A percentile compares a stretch with the other conserved stretches of the same genome.
Conservation (phyloP, 1,140 invertebrate genomes). For the Panagrolaimus sp. region DNA sequence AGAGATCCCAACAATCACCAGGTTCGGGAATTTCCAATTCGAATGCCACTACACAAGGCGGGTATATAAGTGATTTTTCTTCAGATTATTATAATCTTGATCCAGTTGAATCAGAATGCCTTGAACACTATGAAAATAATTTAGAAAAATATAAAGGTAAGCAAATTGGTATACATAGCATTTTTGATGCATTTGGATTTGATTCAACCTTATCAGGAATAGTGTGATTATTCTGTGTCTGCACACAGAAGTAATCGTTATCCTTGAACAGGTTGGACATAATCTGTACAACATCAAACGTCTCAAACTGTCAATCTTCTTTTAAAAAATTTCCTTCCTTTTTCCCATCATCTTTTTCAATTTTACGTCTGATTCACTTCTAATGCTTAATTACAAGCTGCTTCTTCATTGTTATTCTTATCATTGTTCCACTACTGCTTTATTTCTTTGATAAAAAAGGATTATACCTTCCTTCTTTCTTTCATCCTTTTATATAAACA, state of each 20-base stretch:
- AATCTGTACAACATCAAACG: no score
- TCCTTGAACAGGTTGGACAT: no score
- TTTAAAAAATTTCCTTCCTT: no score
- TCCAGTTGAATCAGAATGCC: slow-evolving; percentile 37
- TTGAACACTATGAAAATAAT: slow-evolving; percentile 44
- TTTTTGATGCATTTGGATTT: no score
- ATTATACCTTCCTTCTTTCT: no score
- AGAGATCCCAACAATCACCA: background rate
- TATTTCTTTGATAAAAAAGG: background rate
- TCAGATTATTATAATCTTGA: slow-evolving; percentile 25
- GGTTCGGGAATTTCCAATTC: background rate
- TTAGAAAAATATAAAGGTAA: slow-evolving; percentile 48
- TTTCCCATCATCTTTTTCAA: no score
- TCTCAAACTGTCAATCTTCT: no score
- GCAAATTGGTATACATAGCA: no score
- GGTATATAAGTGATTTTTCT: slow-evolving; percentile 27
- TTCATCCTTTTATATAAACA: no score
- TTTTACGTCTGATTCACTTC: background rate
- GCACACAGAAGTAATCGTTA: no score
- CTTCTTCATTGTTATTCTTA: background rate
- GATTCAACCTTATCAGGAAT: no score
- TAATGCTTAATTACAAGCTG: background rate
- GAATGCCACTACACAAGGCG: slow-evolving; percentile 15
- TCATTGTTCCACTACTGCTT: background rate
- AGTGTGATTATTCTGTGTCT: no score